phyloP scores from a whole-genome alignment of 2,888 invertebrate genomes.

The Sturmia bella region DNA sequence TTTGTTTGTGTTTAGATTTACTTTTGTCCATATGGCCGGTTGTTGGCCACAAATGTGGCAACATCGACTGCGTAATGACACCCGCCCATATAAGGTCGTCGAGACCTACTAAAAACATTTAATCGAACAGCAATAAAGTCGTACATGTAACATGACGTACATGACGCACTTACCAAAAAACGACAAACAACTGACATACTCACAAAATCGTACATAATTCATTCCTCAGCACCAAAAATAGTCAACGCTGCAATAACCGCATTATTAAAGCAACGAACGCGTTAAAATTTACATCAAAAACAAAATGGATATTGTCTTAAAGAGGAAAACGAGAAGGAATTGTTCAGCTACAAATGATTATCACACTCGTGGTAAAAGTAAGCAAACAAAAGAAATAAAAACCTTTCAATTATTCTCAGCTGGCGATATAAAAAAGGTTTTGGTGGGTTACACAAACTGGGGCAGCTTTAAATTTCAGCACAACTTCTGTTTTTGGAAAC shows the following conservation, averaged over 20 bases:
- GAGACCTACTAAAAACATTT: constrained; percentile 68
- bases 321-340: constrained; percentile 5
- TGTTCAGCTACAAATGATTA: neutral
- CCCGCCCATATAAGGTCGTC: constrained; percentile 68
- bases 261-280: constrained; percentile 19
- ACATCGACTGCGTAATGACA: constrained; percentile 68
- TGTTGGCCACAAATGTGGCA: constrained; percentile 64
- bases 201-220: constrained; percentile 56
- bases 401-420: neutral
- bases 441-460: no score
- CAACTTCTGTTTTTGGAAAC: no score
- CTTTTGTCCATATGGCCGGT: constrained; percentile 64
- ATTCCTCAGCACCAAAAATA: constrained; percentile 47
- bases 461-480: no score
- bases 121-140: constrained; percentile 60
- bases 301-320: constrained; percentile 5
- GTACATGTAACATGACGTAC: constrained; percentile 67
- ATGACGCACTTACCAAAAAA: constrained; percentile 68
- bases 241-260: constrained; percentile 43
- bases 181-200: constrained; percentile 68
- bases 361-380: neutral
- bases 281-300: neutral
- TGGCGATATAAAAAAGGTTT: no score
- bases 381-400: constrained; percentile 6
- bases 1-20: neutral